phyloP scores from a whole-genome alignment of 2,888 invertebrate species.

The Cheilosia vulpina region DNA sequence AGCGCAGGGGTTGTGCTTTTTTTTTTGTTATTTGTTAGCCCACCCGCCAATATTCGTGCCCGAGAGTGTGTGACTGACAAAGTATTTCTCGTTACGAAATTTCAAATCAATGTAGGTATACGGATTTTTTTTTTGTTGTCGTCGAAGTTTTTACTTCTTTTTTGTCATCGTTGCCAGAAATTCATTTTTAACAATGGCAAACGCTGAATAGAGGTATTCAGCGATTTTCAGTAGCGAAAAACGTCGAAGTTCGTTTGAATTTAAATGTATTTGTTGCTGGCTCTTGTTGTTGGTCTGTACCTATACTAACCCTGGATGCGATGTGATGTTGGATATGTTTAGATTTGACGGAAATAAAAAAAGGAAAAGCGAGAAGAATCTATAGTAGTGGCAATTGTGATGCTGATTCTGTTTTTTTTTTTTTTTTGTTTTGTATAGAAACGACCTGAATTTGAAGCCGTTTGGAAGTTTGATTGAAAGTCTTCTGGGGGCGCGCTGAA shows the following conservation, averaged over 20 bases:
- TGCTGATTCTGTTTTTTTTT: constrained; percentile 27
- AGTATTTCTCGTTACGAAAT: constrained; percentile 65
- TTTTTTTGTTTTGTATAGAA: neutral
- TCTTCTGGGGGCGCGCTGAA: constrained; percentile 27
- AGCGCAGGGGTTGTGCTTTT: constrained; percentile 29
- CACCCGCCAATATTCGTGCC: constrained; percentile 41
- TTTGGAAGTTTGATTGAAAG: constrained; percentile 61
- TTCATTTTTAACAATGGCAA: constrained; percentile 69
- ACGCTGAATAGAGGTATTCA: constrained; percentile 69
- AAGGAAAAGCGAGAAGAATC: constrained; percentile 2
- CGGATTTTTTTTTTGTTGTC: constrained; percentile 36
- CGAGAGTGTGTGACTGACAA: constrained; percentile 63
- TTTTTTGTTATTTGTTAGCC: neutral
- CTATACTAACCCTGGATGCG: neutral
- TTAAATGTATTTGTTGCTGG: constrained; percentile 62
- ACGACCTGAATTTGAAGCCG: constrained; percentile 41
- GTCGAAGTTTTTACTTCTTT: constrained; percentile 38
- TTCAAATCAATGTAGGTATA: constrained; percentile 71
- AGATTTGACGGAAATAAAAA: constrained; percentile 1
- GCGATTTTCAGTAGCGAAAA: constrained; percentile 46
- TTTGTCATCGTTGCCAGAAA: constrained; percentile 69
- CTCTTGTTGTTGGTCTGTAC: constrained; percentile 19
- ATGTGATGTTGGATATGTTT: constrained; percentile 22
- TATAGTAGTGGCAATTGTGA: constrained; percentile 36
- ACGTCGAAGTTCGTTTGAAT: constrained; percentile 67